phyloP scores from a whole-genome alignment of 2,888 invertebrate genomes.

The Rotaria sp. region DNA sequence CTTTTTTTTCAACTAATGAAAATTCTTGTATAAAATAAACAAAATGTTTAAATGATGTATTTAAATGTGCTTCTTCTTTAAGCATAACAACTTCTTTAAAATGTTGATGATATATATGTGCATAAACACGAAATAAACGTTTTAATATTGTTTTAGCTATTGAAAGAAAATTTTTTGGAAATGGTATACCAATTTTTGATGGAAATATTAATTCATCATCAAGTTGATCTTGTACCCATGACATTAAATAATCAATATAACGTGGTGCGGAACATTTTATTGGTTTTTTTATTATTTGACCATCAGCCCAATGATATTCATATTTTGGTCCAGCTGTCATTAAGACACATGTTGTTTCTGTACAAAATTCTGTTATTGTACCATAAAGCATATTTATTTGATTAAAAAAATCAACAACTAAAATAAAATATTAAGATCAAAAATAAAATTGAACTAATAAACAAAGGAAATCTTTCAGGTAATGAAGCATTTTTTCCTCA shows the following conservation, averaged over 20 bases:
- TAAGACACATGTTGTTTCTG: constrained; percentile 88
- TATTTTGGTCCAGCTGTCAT: constrained; percentile 99
- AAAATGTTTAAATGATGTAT: constrained; percentile 98
- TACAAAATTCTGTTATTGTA: constrained; percentile 98
- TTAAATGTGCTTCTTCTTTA: constrained; percentile 88
- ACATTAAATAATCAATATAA: constrained; percentile 98
- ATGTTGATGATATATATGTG: constrained; percentile 98
- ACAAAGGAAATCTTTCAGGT: no score
- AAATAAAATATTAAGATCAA: constrained; percentile 48
- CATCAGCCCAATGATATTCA: constrained; percentile 99
- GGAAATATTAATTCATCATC: constrained; percentile 97
- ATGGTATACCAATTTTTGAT: constrained; percentile 92
- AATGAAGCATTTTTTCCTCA: no score
- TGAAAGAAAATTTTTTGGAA: constrained; percentile 89
- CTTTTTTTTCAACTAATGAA: constrained; percentile 86
- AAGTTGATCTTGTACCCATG: constrained; percentile 97
- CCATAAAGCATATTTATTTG: constrained; percentile 99
- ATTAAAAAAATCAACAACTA: constrained; percentile 98
- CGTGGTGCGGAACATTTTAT: constrained; percentile 97
- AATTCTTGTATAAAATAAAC: constrained; percentile 96
- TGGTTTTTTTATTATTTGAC: constrained; percentile 88
- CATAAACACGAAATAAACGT: constrained; percentile 93
- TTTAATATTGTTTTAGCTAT: constrained; percentile 97
- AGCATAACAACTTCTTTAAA: constrained; percentile 93
- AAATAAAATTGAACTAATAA: background rate